Conservation (phyloP, 2,797 vertebrate species). For the Lagocephalus sceleratus region DNA sequence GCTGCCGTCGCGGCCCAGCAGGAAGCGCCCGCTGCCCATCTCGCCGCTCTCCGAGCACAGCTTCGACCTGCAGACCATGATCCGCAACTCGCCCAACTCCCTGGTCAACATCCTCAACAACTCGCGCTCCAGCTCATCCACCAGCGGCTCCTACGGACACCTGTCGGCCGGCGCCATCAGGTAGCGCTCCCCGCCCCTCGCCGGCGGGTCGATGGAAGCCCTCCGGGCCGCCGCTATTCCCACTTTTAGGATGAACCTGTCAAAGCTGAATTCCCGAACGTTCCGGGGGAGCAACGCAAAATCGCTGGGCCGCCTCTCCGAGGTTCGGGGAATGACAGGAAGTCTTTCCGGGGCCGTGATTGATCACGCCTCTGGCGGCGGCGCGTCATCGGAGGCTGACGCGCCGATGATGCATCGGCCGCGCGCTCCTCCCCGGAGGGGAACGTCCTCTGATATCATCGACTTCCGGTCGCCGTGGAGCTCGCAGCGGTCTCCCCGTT, state of each 20-base stretch:
- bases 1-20: slow-evolving; percentile 87
- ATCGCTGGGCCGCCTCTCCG: neutral
- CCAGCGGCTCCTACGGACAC: slow-evolving; percentile 97
- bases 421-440: neutral
- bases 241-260: no score
- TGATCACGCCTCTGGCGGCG: slow-evolving; percentile 26
- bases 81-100: slow-evolving; percentile 95
- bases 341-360: slow-evolving; percentile 21
- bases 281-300: neutral
- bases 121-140: slow-evolving; percentile 96
- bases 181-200: no score
- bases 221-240: no score
- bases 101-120: slow-evolving; percentile 97
- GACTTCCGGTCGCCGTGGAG: slow-evolving; percentile 6
- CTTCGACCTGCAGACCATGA: slow-evolving; percentile 98
- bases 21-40: slow-evolving; percentile 92
- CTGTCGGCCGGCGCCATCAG: slow-evolving; percentile 96
- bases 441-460: slow-evolving; percentile 13
- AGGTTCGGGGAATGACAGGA: slow-evolving; percentile 2
- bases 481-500: neutral
- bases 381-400: slow-evolving; percentile 17
- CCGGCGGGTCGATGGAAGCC: no score
- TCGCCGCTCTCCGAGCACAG: slow-evolving; percentile 94
- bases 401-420: slow-evolving; percentile 22
- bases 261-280: neutral